Evolutionary conservation across 2,888 invertebrate species (phyloP).

Genomic region (Phaonia tiefii): DNA sequence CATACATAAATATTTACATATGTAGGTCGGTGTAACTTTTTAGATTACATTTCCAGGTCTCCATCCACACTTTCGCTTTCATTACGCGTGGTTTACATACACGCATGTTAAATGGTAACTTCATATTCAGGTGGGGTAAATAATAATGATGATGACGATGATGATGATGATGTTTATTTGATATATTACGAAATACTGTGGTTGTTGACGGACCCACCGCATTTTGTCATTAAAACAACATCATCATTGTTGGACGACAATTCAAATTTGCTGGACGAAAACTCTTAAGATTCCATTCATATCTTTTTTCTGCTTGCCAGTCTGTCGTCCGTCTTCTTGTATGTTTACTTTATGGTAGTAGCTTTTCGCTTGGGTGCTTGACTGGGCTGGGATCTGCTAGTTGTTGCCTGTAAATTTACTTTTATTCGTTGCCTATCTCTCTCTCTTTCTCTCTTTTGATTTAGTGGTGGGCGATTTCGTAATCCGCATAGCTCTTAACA

Average conservation of each 20-base stretch:
- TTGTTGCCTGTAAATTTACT: too few relatives aligned
- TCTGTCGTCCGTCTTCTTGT: too few relatives aligned
- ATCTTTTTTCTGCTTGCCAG: too few relatives aligned
- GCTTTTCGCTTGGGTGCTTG: background rate
- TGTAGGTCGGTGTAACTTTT: too few relatives aligned
- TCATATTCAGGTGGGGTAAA: background rate
- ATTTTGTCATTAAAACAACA: slow-evolving; percentile 11
- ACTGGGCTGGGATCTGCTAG: background rate
- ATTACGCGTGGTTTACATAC: background rate
- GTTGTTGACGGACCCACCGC: slow-evolving; percentile 18
- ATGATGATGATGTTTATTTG: background rate
- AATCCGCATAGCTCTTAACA: slow-evolving; percentile 10
- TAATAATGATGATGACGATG: slow-evolving; percentile 45
- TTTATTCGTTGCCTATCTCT: too few relatives aligned
- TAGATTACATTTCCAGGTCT: too few relatives aligned
- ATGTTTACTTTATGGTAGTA: background rate
- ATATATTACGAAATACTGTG: slow-evolving; percentile 36
- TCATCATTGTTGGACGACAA: background rate
- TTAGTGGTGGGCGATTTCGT: slow-evolving; percentile 24
- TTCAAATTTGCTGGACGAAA: background rate
- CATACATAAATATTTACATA: too few relatives aligned
- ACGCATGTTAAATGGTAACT: background rate
- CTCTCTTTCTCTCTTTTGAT: background rate
- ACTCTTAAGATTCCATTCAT: background rate
- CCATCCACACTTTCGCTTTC: background rate